A percentile compares a stretch with the other conserved stretches of the same genome.
Evolutionary conservation across 1,140 invertebrate genomes (phyloP).

Genomic region (Euborellia annulipes): DNA sequence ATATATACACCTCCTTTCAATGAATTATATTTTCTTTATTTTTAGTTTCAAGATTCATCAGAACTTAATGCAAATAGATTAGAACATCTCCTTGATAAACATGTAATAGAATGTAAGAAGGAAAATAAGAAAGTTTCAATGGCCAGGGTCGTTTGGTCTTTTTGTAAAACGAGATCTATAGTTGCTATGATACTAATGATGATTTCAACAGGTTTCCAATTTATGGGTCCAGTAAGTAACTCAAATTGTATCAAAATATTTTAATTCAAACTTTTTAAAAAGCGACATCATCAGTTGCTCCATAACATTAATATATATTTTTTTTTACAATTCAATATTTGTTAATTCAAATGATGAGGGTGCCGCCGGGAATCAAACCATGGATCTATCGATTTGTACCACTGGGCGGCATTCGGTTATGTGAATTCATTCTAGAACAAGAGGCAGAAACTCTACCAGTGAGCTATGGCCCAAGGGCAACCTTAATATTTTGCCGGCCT

Average conservation of each 20-base stretch:
- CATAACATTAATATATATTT: background rate
- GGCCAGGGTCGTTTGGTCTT: constrained; percentile 12
- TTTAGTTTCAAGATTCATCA: constrained; percentile 14
- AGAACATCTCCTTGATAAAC: constrained; percentile 14
- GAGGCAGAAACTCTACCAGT: no score
- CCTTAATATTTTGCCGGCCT: no score
- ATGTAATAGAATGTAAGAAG: constrained; percentile 2
- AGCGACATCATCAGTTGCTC: no score
- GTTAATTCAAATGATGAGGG: no score
- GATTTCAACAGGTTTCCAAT: constrained; percentile 16
- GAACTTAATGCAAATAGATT: constrained; percentile 15
- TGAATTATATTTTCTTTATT: background rate
- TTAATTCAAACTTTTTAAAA: no score
- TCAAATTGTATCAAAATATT: background rate
- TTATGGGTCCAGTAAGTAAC: constrained; percentile 17
- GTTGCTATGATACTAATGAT: constrained; percentile 15
- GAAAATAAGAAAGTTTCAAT: constrained; percentile 6
- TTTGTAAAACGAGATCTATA: constrained; percentile 16
- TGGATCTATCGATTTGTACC: no score
- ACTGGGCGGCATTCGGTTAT: no score
- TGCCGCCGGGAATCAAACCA: no score
- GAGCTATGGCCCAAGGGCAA: no score
- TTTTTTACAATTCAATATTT: no score
- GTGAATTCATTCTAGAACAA: no score
- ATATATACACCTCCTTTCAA: background rate